Base-by-base conservation (phyloP, 2,797 vertebrate genomes). In the Eurystomus glaucurus region DNA sequence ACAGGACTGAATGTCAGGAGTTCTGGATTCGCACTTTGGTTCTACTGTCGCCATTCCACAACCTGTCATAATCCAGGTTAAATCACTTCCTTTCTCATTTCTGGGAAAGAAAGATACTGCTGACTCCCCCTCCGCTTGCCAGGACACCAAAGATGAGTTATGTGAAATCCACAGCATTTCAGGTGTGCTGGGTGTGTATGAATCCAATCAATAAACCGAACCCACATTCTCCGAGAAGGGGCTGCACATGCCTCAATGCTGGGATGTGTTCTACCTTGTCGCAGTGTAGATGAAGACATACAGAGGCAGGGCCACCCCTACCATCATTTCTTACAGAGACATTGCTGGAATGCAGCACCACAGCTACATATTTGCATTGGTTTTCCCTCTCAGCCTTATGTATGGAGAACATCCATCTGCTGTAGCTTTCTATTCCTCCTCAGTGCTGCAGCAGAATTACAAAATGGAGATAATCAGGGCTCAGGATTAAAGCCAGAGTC, bases 261-360 rank as follows among this genome's bases (percentile, higher is more conserved):
- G 66, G 83, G 21, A 66, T 6, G 4, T 2, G 2, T 61, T 78
- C 72, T 58, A 45, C 51, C 43, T 43, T 69, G 50, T 35, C 13
- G 7, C 15, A 45, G n/a, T 1, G 31, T 1, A 75, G 50, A 45
- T 21, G 78, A 50, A 81, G 74, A 58, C 4, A 8, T 0, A 1
- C 55, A 39, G 46, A 65, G 22, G 43, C 1, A 1, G 92, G 43
- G 51, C 6, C 55, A 75, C 4, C 21, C 21, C 25, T 65, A 39
- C 19, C 28, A 29, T 23, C 2, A 41, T 12, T 78, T 86, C 66
- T 77, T 45, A 85, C 11, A 0, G 2, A 68, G 45, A 60, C 31
- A 35, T 9, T 88, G 72, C 65, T 88, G 86, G 81, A 88, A 85
- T 68, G 78, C 55, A 89, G 87, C 33, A 57, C 62, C 11, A 66